Evolutionary conservation across 92 coral and sea anemone genomes (phyloP).

Genomic region (Paramuricea clavata): DNA sequence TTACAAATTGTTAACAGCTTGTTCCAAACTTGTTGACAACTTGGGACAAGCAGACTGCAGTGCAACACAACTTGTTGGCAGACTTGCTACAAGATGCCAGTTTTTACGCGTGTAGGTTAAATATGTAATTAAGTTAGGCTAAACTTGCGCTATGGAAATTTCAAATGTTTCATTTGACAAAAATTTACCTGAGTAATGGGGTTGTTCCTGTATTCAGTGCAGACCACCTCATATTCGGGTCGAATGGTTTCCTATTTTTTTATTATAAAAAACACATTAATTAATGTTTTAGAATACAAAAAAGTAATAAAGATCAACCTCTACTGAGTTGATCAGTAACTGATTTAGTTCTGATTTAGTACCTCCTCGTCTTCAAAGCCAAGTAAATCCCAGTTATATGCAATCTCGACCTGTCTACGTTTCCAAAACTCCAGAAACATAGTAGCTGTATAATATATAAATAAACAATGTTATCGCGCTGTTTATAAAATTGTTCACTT

Average conservation of each 20-base stretch:
- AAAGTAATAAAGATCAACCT: too few species aligned
- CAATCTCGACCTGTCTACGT: constrained; percentile 93
- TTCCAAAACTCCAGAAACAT: constrained; percentile 98
- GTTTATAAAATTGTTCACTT: too few species aligned
- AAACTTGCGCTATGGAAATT: neutral
- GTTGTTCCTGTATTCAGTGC: constrained; percentile 69
- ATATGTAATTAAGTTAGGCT: neutral
- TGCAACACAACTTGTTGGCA: too few species aligned
- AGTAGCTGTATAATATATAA: too few species aligned
- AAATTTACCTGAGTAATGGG: constrained; percentile 96
- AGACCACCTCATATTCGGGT: constrained; percentile 90
- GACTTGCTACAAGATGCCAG: too few species aligned
- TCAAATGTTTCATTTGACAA: neutral
- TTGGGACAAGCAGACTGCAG: too few species aligned
- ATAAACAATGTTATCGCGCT: too few species aligned
- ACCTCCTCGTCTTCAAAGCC: constrained; percentile 97
- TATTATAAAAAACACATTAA: neutral
- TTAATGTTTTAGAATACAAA: neutral
- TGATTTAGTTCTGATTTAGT: too few species aligned
- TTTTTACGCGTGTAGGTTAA: too few species aligned
- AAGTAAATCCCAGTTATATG: constrained; percentile 93
- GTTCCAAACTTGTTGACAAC: too few species aligned
- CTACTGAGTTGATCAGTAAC: too few species aligned
- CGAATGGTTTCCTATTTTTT: constrained; percentile 91
- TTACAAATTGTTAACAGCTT: too few species aligned